Conservation (phyloP, 2,113 vertebrate genomes). For the Anhinga rufa region DNA sequence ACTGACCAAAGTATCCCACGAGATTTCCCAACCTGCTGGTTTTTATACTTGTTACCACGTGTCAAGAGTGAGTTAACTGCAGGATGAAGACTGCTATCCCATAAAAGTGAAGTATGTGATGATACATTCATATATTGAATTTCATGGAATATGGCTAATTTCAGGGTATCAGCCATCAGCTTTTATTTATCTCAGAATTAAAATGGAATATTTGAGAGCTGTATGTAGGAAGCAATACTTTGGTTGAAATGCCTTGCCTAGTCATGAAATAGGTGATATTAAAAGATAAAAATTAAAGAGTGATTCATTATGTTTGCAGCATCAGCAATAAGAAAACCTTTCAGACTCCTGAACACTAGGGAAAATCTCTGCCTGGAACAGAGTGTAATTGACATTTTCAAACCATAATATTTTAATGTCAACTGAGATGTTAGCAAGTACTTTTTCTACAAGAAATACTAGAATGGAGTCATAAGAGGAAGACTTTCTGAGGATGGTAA, state of each 20-base stretch:
- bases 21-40: not conserved
- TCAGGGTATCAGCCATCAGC: not conserved
- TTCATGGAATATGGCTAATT: not conserved
- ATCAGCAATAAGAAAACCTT: constrained; percentile 23
- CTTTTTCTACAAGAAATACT: not conserved
- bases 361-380: constrained; percentile 25
- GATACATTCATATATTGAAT: not conserved
- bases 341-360: not conserved
- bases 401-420: constrained; percentile 5
- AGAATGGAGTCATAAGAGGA: not conserved
- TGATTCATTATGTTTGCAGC: constrained; percentile 27
- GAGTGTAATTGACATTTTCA: not conserved
- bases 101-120: not conserved
- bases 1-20: not conserved
- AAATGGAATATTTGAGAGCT: not conserved
- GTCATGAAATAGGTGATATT: not conserved
- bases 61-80: not conserved
- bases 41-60: not conserved
- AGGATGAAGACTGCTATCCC: not conserved
- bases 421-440: not conserved
- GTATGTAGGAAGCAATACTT: not conserved
- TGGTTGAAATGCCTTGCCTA: not conserved
- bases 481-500: not conserved
- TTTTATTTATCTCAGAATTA: not conserved
- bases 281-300: constrained; percentile 15